Evolutionary conservation across 2,888 invertebrate genomes (phyloP), one percentile per base, ranked within the genome.

Genomic region (Didymodactylos carnosus): DNA sequence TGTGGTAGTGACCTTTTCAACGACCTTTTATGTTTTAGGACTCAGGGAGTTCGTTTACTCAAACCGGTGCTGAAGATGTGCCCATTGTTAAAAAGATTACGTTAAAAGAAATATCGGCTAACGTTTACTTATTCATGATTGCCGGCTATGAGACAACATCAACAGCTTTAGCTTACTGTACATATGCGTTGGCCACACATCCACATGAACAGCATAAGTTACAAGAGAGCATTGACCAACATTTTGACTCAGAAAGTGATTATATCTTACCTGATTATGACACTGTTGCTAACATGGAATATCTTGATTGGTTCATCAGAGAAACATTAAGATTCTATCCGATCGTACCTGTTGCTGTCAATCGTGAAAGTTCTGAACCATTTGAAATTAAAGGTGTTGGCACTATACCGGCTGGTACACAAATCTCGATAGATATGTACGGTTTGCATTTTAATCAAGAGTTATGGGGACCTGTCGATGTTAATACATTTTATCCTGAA

Each of bases 271-370:
- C 80, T 5, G 77, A 76, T 19, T 83, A 83, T 75, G 82, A 83
- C 25, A 79, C 78, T 69, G 78, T 84, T 4, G 77, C 77, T 49
- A 76, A 79, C n/a, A 76, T 84, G 75, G 78, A 78, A 62, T 84
- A 83, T 76, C 75, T 85, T 43, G 84, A 85, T 72, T 82, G 82
- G 80, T 83, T 85, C 19, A 79, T 84, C 75, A 80, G 80, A 75
- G 84, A 84, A 77, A 80, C 83, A 5, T 78, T 85, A 11, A 75
- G 85, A 69, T 80, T 84, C 77, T 84, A 81, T 76, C 84, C 84
- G 4, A 76, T 81, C 19, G 81, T 80, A 14, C 79, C 79, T 77
- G 81, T 81, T 78, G 80, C 53, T 27, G 53, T 75, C 3, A 75
- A 72, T 53, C 71, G 76, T n/a, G 35, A 72, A n/a, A 75, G 76